phyloP scores from a whole-genome alignment of 2,888 invertebrate species.

The Gymnosoma rotundatum region DNA sequence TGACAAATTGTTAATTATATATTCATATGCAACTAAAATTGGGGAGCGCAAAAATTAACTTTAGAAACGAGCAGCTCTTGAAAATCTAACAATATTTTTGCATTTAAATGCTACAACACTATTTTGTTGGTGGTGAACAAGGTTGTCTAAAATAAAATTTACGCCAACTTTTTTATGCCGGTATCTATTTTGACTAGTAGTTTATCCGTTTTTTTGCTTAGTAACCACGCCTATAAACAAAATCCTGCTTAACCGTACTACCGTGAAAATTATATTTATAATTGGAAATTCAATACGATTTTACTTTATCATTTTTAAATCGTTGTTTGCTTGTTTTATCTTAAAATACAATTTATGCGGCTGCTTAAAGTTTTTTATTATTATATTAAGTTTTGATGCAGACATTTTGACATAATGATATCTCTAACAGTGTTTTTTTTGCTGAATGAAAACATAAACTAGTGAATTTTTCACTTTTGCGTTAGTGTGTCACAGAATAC shows the following conservation, averaged over 20 bases:
- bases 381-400: conserved; percentile 57
- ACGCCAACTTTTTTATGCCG: conserved; percentile 41
- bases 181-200: conserved; percentile 41
- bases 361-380: conserved; percentile 59
- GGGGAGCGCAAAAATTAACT: not conserved
- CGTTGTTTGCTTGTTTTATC: conserved; percentile 38
- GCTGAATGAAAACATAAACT: conserved; percentile 41
- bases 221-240: conserved; percentile 54
- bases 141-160: conserved; percentile 45
- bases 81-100: conserved; percentile 43
- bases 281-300: conserved; percentile 64
- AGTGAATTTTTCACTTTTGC: conserved; percentile 19
- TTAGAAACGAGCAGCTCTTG: conserved; percentile 37
- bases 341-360: conserved; percentile 55
- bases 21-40: conserved; percentile 27
- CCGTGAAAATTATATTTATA: conserved; percentile 45
- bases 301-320: conserved; percentile 36
- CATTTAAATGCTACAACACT: not conserved
- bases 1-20: conserved; percentile 66
- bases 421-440: conserved; percentile 44
- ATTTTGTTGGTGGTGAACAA: conserved; percentile 24
- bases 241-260: conserved; percentile 25
- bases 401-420: conserved; percentile 70
- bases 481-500: not conserved
- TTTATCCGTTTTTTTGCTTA: conserved; percentile 25